A percentile compares a stretch with the other conserved stretches of the same genome.
phyloP scores from a whole-genome alignment of 2,888 invertebrate genomes.

The Temnothorax rugatulus region DNA sequence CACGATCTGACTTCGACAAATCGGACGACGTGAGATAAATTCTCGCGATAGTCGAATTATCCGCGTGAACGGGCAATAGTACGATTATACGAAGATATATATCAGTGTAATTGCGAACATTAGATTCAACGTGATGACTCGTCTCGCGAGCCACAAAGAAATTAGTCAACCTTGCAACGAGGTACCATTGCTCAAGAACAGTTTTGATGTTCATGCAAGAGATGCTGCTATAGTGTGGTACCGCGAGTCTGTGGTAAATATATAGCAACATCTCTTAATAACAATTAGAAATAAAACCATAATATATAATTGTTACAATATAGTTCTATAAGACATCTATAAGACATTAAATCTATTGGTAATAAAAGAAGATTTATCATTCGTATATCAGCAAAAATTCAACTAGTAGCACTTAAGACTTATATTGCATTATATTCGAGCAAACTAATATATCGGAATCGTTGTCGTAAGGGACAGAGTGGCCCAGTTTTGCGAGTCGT shows the following conservation, averaged over 20 bases:
- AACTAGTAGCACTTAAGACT: not conserved
- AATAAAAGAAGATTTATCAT: not conserved
- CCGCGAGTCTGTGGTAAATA: too few species aligned
- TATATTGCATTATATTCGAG: constrained; percentile 6
- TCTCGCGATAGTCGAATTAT: constrained; percentile 15
- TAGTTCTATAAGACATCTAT: not conserved
- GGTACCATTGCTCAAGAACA: not conserved
- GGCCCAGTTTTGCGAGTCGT: constrained; percentile 64
- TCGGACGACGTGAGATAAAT: constrained; percentile 8
- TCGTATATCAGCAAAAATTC: not conserved
- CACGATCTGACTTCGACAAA: constrained; percentile 22
- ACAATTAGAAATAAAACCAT: not conserved
- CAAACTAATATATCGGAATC: constrained; percentile 45
- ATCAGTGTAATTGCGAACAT: constrained; percentile 33
- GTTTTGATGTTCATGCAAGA: not conserved
- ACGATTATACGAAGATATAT: constrained; percentile 36
- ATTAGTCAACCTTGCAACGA: constrained; percentile 26
- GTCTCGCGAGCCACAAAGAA: constrained; percentile 22
- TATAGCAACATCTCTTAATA: not conserved
- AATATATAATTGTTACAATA: not conserved
- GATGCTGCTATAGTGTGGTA: too few species aligned
- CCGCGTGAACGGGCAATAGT: constrained; percentile 8
- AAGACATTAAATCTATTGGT: not conserved
- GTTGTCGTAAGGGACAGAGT: constrained; percentile 62
- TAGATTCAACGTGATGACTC: constrained; percentile 17